Conservation (phyloP, 2,888 invertebrate genomes). For the Nephrocerus scutellatus region DNA sequence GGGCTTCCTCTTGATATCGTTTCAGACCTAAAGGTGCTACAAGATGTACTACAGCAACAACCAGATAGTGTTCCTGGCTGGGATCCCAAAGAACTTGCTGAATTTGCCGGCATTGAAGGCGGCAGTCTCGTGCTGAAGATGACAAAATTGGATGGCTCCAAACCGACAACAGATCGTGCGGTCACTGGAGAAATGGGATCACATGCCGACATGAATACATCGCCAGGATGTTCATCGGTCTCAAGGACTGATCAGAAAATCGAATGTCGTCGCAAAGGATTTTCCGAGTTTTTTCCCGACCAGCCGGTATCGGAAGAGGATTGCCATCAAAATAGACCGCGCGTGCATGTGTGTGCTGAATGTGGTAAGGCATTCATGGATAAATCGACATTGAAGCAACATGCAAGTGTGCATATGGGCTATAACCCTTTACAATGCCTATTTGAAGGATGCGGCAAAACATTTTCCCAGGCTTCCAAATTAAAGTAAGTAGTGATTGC, state of each 20-base stretch:
- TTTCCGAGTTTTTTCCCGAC: conserved; percentile 95
- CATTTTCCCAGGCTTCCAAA: conserved; percentile 95
- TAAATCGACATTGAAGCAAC: conserved; percentile 91
- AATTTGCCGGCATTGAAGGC: conserved; percentile 66
- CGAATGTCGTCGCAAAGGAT: conserved; percentile 94
- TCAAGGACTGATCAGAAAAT: conserved; percentile 31
- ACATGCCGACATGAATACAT: background rate
- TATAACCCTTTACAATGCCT: conserved; percentile 98
- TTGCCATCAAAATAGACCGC: conserved; percentile 91
- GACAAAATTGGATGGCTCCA: too few relatives aligned
- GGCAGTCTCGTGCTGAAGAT: conserved; percentile 59
- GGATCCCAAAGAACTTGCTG: conserved; percentile 88
- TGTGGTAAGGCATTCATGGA: conserved; percentile 98
- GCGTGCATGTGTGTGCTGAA: conserved; percentile 96
- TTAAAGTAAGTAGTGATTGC: conserved; percentile 53
- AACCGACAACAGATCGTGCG: conserved; percentile 5
- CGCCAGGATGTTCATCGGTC: too few relatives aligned
- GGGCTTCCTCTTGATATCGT: conserved; percentile 25
- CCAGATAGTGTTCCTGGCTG: conserved; percentile 58
- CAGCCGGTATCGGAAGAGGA: conserved; percentile 98
- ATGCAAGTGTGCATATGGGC: conserved; percentile 95
- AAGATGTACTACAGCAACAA: conserved; percentile 23
- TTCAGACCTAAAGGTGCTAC: conserved; percentile 19
- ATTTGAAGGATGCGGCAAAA: conserved; percentile 95
- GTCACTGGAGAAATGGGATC: background rate